Conservation (phyloP, 2,113 vertebrate species). For the Percina caprodes region DNA sequence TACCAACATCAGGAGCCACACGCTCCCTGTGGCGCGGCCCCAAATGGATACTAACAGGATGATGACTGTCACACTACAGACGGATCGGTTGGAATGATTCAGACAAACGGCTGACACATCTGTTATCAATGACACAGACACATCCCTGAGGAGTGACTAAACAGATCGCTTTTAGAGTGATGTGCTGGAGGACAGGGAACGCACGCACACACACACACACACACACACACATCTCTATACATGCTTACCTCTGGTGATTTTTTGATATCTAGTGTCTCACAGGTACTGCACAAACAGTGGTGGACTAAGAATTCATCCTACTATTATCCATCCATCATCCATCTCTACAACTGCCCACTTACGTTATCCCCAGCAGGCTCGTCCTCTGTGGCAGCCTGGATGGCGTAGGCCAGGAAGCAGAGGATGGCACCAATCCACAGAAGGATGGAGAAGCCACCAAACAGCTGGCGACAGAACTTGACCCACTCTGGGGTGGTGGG, state of each 20-base stretch:
- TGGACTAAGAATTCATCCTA: neutral
- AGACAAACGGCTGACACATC: constrained; percentile 44
- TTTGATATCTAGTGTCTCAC: neutral
- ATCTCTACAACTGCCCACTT: constrained; percentile 63
- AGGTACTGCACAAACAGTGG: neutral
- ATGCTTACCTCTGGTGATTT: neutral
- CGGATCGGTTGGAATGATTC: neutral
- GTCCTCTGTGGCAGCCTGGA: constrained; percentile 91
- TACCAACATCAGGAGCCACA: constrained; percentile 37
- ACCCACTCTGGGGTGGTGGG: constrained; percentile 95
- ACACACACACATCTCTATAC: neutral
- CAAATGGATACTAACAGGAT: constrained; percentile 13
- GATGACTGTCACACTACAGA: constrained; percentile 39
- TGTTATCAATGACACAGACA: constrained; percentile 27
- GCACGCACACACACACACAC: neutral
- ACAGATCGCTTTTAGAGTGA: constrained; percentile 15
- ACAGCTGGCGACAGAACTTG: constrained; percentile 95
- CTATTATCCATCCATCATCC: neutral
- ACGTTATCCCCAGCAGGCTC: constrained; percentile 92
- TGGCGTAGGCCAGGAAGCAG: constrained; percentile 93
- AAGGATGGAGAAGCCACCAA: constrained; percentile 93
- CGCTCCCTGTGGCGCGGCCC: constrained; percentile 13
- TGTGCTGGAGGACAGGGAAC: neutral
- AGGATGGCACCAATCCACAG: constrained; percentile 95
- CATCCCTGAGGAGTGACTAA: constrained; percentile 34